Evolutionary conservation across 1,140 invertebrate genomes (phyloP), one percentile per base, ranked within the genome.

Genomic region (Sinella curviseta): DNA sequence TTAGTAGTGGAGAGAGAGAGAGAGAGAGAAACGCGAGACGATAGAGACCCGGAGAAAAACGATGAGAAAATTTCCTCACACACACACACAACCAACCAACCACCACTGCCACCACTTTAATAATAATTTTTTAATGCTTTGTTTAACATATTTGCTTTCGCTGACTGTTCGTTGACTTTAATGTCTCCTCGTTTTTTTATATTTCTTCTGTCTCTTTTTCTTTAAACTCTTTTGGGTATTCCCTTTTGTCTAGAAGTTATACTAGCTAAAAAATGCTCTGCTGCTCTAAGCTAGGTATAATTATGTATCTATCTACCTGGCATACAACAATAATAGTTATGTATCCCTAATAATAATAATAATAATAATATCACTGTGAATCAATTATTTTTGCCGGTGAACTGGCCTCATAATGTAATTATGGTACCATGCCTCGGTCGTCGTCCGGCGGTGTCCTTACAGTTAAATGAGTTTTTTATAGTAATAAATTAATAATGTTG

Each of bases 11-110:
- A n/a, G n/a, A n/a, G n/a, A n/a, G n/a, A 48, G 39, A 20, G 39
- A 48, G 39, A 65, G 26, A 65, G 57, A 65, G 57, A 65, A 65
- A 65, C 57, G 57, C 39, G 39, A 48, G 39, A 70, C 65, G 12
- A 60, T 17, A 70, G 55, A 60, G 31, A 70, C 65, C 65, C 65
- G 65, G 65, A 70, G 65, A 70, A 70, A 70, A 70, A 70, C 65
- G 26, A 31, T 70, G 65, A 70, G 30, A 33, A 70, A n/a, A 12
- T 31, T 70, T 33, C 26, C 65, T 70, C 65, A 12, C n/a, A 70
- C 57, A 65, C 57, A 48, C 24, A 26, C 57, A 65, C 57, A 65
- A 48, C 8, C 8, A 48, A 65, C 57, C 16, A 16, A 65, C 65
- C 65, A 33, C 65, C 31, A n/a, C n/a, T n/a, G n/a, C n/a, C n/a